Base-by-base conservation (phyloP, 1,140 invertebrate species). In the Aphelenchoides fujianensis region DNA sequence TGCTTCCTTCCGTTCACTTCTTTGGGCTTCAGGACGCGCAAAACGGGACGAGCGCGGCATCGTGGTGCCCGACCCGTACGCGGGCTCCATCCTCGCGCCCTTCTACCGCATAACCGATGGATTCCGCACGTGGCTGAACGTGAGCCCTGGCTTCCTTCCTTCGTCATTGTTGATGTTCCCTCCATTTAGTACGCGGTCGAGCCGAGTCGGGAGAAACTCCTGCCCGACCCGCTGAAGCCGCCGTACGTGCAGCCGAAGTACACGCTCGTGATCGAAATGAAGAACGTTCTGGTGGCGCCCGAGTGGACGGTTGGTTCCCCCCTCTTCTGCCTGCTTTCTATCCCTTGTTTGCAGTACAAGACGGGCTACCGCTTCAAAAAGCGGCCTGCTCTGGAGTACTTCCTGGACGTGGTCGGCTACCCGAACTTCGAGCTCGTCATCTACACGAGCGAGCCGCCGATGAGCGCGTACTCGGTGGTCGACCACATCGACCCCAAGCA, bases 201-300 rank as follows among this genome's bases (percentile, higher is more conserved):
- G 82, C 97, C 97, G 7, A 95, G 94, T 9, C 89, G 94, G 68
- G 91, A 94, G 64, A 93, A 95, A 84, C 86, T 99, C 3, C 87
- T 99, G 69, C 97, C 97, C 37, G 95, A 98, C 86, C 92, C 94
- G 19, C 84, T 98, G 1, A 89, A 90, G 75, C 89, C 91, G 74
- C 96, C 95, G 0, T 98, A 96, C 84, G 88, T 91, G 70, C 96
- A 98, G 85, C 96, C 95, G 16, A 92, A 92, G 1, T 99, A 97
- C 82, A 99, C 96, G 1, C 86, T 99, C 9, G 91, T 98, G 16
- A 84, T 99, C 61, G 96, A 99, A 88, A 89, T 98, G 85, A 97
- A 91, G 55, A 95, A 95, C 84, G 90, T 99, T 5, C 87, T 99
- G 2, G 92, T 98, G 1, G 92, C 97, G 87, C 95, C 96, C 1